Evolutionary conservation across 1,140 invertebrate genomes (phyloP).

Genomic region (Pissodes strobi): DNA sequence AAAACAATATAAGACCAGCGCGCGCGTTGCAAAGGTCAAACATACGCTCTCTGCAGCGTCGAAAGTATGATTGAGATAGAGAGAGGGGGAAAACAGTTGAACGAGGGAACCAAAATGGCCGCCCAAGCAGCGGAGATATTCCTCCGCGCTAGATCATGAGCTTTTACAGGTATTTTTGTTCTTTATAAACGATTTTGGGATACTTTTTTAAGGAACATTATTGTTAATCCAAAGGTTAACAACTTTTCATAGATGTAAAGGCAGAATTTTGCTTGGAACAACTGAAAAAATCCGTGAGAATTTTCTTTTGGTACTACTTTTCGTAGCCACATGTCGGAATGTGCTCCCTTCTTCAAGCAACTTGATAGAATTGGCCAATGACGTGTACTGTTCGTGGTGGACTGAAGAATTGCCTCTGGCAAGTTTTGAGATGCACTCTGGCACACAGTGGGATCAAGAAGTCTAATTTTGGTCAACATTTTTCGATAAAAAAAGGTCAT

Average conservation of each 20-base stretch:
- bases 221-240: background rate
- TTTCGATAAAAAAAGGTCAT: no score
- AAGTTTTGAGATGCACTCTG: constrained; percentile 28
- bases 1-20: constrained; percentile 20
- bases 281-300: constrained; percentile 32
- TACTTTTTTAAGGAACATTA: background rate
- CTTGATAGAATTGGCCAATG: constrained; percentile 23
- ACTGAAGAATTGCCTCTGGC: constrained; percentile 25
- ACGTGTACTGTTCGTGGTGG: constrained; percentile 12
- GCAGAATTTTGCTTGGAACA: background rate
- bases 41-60: constrained; percentile 39
- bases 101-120: constrained; percentile 41
- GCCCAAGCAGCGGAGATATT: constrained; percentile 28
- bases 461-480: no score
- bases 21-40: constrained; percentile 37
- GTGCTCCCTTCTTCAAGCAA: constrained; percentile 26
- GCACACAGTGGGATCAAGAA: no score
- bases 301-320: constrained; percentile 43
- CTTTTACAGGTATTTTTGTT: background rate
- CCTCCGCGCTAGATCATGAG: constrained; percentile 35
- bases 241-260: background rate
- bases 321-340: constrained; percentile 43
- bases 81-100: constrained; percentile 41
- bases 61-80: constrained; percentile 41
- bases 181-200: background rate